These are phyloP conservation scores for Neogobius melanostomus DNA, from an alignment of 2,113 vertebrate genomes.

Conservation along the genomic window DNA sequence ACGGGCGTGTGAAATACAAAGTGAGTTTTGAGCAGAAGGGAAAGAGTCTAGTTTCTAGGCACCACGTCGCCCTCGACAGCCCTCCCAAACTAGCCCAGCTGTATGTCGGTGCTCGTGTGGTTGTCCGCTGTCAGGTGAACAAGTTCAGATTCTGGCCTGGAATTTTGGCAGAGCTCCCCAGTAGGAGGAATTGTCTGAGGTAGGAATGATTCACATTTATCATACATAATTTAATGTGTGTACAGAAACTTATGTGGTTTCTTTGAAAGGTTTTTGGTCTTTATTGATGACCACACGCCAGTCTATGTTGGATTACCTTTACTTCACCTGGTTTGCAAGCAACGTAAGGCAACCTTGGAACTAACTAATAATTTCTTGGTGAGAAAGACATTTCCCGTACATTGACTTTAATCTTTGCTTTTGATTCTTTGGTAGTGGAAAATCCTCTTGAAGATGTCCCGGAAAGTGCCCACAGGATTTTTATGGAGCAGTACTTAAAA, in stretches of 20 bases:
- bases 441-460: constrained; percentile 85
- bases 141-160: constrained; percentile 83
- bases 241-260: constrained; percentile 3
- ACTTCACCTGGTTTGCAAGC: constrained; percentile 84
- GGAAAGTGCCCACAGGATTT: constrained; percentile 79
- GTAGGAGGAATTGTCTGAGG: constrained; percentile 89
- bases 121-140: constrained; percentile 84
- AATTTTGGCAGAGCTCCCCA: constrained; percentile 89
- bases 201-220: constrained; percentile 2
- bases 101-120: constrained; percentile 87
- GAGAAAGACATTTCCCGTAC: neutral
- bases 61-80: constrained; percentile 86
- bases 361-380: neutral
- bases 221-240: too few relatives aligned
- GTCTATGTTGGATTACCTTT: constrained; percentile 84
- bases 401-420: neutral
- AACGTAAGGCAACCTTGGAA: constrained; percentile 74
- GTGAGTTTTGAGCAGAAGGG: constrained; percentile 89
- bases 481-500: constrained; percentile 85
- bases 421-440: constrained; percentile 70
- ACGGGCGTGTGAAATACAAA: constrained; percentile 82
- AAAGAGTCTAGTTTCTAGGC: constrained; percentile 86
- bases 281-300: constrained; percentile 86
- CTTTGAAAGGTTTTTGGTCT: constrained; percentile 88
- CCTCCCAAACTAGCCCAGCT: constrained; percentile 79